Evolutionary conservation across 2,888 invertebrate species (phyloP).

Genomic region (Linyphia triangularis): DNA sequence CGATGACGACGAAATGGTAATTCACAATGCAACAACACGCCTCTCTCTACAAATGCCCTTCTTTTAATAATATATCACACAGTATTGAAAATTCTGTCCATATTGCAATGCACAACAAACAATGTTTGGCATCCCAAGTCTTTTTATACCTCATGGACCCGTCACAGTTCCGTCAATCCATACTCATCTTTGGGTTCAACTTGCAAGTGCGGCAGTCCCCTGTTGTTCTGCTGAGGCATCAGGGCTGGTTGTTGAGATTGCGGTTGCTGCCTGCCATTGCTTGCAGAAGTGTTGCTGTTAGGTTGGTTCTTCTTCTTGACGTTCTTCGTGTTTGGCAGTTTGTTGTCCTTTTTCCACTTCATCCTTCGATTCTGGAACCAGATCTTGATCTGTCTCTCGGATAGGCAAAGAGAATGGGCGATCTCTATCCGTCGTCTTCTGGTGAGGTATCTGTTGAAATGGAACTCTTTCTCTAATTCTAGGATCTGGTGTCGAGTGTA

Average conservation of each 20-base stretch:
- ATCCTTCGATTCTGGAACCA: slow-evolving; percentile 88
- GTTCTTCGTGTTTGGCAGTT: slow-evolving; percentile 91
- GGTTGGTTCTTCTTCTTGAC: slow-evolving; percentile 85
- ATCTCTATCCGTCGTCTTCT: slow-evolving; percentile 97
- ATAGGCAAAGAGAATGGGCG: slow-evolving; percentile 95
- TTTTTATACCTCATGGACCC: neutral
- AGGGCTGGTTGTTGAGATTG: slow-evolving; percentile 36
- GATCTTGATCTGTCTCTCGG: slow-evolving; percentile 93
- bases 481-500: slow-evolving; percentile 98
- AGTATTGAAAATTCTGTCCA: slow-evolving; percentile 32
- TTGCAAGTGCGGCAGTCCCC: slow-evolving; percentile 33
- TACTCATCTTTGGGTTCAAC: slow-evolving; percentile 75
- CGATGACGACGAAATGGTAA: slow-evolving; percentile 7
- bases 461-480: slow-evolving; percentile 98
- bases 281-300: slow-evolving; percentile 77
- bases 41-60: slow-evolving; percentile 33
- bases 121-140: slow-evolving; percentile 36
- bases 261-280: slow-evolving; percentile 29
- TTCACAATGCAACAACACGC: slow-evolving; percentile 21
- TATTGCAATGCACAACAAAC: slow-evolving; percentile 64
- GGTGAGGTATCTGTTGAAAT: slow-evolving; percentile 97
- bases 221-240: slow-evolving; percentile 37
- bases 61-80: slow-evolving; percentile 27
- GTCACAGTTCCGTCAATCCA: slow-evolving; percentile 73
- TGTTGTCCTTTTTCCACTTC: slow-evolving; percentile 94